phyloP scores from a whole-genome alignment of 1,140 invertebrate species.

The Drosophila bipectinata region DNA sequence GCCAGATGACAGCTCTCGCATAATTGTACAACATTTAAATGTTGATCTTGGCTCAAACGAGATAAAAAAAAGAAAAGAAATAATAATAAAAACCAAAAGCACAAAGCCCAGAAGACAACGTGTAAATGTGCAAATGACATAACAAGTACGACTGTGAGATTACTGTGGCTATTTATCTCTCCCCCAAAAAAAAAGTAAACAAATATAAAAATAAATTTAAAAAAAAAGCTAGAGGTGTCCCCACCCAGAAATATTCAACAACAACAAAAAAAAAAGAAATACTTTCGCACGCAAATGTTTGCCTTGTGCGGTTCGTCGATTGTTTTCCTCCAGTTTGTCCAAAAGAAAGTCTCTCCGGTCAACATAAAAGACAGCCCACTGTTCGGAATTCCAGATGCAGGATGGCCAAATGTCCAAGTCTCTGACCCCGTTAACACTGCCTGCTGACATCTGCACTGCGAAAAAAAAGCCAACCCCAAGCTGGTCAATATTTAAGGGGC shows the following conservation, averaged over 20 bases:
- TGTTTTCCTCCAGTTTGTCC: conserved; percentile 33
- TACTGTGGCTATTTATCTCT: conserved; percentile 72
- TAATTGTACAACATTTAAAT: conserved; percentile 74
- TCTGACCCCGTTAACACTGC: conserved; percentile 18
- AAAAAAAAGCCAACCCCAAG: conserved; percentile 2
- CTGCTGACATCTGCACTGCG: conserved; percentile 14
- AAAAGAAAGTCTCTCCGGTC: conserved; percentile 42
- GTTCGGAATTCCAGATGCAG: conserved; percentile 29
- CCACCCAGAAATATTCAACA: conserved; percentile 18
- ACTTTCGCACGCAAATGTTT: conserved; percentile 68
- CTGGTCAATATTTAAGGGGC: conserved; percentile 16
- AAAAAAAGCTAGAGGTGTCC: background rate
- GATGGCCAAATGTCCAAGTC: conserved; percentile 9
- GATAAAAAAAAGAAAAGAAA: conserved; percentile 30
- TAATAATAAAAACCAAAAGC: conserved; percentile 7
- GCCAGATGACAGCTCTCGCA: conserved; percentile 18
- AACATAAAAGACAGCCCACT: conserved; percentile 36
- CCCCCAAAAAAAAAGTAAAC: conserved; percentile 1
- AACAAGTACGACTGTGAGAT: conserved; percentile 58
- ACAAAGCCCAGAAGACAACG: conserved; percentile 30
- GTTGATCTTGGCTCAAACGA: conserved; percentile 57
- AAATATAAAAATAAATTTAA: conserved; percentile 3
- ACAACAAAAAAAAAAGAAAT: conserved; percentile 3
- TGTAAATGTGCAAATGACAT: conserved; percentile 73
- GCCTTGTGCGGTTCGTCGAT: conserved; percentile 26